Conservation (phyloP, 2,797 vertebrate genomes). For the Peromyscus melanophrys region DNA sequence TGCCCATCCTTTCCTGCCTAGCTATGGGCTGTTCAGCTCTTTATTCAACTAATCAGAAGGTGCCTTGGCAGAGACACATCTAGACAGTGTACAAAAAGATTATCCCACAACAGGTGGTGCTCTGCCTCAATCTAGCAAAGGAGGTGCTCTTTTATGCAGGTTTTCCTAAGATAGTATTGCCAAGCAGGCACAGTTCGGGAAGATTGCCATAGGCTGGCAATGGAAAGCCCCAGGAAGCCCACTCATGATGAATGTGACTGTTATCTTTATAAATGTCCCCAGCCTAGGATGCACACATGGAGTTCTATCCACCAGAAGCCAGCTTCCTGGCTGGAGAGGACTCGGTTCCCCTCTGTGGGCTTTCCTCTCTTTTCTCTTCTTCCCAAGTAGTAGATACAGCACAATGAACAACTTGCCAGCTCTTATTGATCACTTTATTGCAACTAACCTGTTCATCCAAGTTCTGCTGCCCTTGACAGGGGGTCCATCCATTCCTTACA, state of each 20-base stretch:
- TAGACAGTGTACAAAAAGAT: background rate
- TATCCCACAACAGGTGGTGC: background rate
- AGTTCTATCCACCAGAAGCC: background rate
- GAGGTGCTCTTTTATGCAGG: background rate
- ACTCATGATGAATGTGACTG: rapidly evolving
- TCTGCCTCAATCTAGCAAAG: background rate
- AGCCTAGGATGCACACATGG: background rate
- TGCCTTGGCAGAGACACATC: background rate
- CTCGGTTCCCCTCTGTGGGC: background rate
- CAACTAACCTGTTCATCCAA: background rate
- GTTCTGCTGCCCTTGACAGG: background rate
- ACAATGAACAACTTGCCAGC: background rate
- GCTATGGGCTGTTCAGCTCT: background rate
- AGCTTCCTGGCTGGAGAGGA: background rate
- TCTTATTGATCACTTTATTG: background rate
- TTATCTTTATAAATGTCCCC: background rate
- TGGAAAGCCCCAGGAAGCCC: background rate
- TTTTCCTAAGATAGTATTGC: background rate
- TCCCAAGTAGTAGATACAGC: background rate
- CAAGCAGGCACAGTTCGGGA: background rate
- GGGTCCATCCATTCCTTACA: background rate
- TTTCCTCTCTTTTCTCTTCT: background rate
- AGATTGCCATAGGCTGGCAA: background rate
- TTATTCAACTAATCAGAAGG: background rate
- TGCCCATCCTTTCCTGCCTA: background rate